Evolutionary conservation across 2,797 vertebrate genomes (phyloP), one percentile per base, ranked within the genome.

Genomic region (Mormyrus proboscirostris): DNA sequence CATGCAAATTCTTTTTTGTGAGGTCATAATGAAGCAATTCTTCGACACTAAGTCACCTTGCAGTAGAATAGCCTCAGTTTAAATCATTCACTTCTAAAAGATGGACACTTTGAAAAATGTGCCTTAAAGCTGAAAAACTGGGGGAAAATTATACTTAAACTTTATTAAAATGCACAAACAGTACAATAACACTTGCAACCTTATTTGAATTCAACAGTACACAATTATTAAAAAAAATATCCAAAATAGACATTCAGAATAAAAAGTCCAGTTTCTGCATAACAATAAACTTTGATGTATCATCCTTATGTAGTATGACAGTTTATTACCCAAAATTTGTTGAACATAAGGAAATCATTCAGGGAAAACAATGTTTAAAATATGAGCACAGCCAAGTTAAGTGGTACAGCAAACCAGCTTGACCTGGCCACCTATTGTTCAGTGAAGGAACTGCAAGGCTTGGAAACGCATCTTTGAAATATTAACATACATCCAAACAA

Each of bases 401-500:
- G 41, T 69, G 25, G 14, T 29, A 53, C 29, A 57, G 25, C 59
- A 85, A 82, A 85, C 76, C 50, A 86, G 88, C 41, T 89, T 86
- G 55, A 47, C 55, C 83, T 89, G 82, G 82, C 82, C 88, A 89
- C 44, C 88, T 89, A 86, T 89, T 89, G 88, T 86, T 89, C 55
- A 89, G 47, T 69, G 19, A 49, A n/a, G 19, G 29, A 65, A 89
- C 22, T 86, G 44, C 88, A 73, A 50, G n/a, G 6, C 41, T 82
- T 82, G 76, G 76, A 82, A 82, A 82, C n/a, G 38, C 29, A 16
- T 9, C 69, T 73, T 44, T 47, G 76, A 82, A 82, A 47, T 41
- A 82, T 19, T 47, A n/a, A 82, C 25, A 25, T 14, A 16, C 69
- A 73, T 16, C 29, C 29, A 73, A 38, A 73, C 12, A 51, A 8